Conservation (phyloP, 2,113 vertebrate species). For the Dasypus novemcinctus region DNA sequence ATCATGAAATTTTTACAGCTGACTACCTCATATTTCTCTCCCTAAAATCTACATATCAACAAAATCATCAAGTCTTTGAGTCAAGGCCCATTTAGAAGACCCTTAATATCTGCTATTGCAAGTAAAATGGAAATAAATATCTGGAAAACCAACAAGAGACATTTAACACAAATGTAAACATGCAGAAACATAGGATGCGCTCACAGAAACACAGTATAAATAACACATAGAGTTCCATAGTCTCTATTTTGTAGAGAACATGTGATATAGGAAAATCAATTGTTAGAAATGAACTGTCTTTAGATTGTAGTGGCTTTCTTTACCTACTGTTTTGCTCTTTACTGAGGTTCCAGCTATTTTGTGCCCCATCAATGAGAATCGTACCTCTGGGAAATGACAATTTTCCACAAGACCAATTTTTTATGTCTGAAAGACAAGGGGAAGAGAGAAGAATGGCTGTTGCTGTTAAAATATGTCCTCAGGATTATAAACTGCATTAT, state of each 20-base stretch:
- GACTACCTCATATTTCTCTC: background rate
- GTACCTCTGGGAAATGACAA: constrained; percentile 65
- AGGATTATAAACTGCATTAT: constrained; percentile 72
- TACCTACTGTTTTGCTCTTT: constrained; percentile 40
- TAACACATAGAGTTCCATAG: accelerated
- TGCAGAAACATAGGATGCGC: background rate
- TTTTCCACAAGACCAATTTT: constrained; percentile 75
- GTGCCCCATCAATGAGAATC: constrained; percentile 46
- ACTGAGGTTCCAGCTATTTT: constrained; percentile 25
- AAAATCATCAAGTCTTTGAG: background rate
- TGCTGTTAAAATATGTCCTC: constrained; percentile 65
- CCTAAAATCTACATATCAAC: background rate
- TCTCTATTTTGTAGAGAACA: background rate
- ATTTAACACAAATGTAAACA: background rate
- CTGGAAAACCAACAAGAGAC: background rate
- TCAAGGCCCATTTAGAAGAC: background rate
- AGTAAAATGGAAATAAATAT: background rate
- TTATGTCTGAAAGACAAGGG: constrained; percentile 46
- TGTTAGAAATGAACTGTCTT: background rate
- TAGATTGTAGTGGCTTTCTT: constrained; percentile 8
- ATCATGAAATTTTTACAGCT: background rate
- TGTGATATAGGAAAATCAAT: background rate
- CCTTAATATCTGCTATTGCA: background rate
- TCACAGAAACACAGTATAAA: background rate
- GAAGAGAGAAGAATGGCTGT: constrained; percentile 59